Conservation (phyloP, 1,140 invertebrate species). For the Lasioglossum albipes region DNA sequence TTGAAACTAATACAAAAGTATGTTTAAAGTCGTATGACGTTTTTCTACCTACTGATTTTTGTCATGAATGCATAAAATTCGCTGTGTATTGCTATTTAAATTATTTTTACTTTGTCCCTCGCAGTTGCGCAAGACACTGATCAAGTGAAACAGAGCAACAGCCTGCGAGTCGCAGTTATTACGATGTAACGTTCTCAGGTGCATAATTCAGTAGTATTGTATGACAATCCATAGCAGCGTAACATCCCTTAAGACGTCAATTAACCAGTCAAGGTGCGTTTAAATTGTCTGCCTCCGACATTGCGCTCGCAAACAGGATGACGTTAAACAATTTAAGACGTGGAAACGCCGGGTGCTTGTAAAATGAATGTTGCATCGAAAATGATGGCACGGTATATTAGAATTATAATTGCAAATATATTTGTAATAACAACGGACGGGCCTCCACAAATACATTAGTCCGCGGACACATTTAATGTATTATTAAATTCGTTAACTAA, state of each 20-base stretch:
- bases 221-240: background rate
- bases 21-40: too few relatives aligned
- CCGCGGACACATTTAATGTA: background rate
- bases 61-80: too few relatives aligned
- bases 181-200: constrained; percentile 34
- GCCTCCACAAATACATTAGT: background rate
- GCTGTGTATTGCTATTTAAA: too few relatives aligned
- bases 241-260: constrained; percentile 34
- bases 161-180: background rate
- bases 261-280: constrained; percentile 39
- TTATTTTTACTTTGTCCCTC: too few relatives aligned
- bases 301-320: background rate
- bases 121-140: constrained; percentile 4
- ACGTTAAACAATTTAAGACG: background rate
- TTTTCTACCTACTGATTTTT: too few relatives aligned
- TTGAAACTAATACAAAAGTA: too few relatives aligned
- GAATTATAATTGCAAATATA: background rate
- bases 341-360: background rate
- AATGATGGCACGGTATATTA: too few relatives aligned
- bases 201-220: constrained; percentile 45
- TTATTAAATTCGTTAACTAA: constrained; percentile 25
- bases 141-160: constrained; percentile 25
- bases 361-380: too few relatives aligned
- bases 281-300: background rate
- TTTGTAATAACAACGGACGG: too few relatives aligned